Evolutionary conservation across 2,797 vertebrate species (phyloP).

Genomic region (Lemur catta): DNA sequence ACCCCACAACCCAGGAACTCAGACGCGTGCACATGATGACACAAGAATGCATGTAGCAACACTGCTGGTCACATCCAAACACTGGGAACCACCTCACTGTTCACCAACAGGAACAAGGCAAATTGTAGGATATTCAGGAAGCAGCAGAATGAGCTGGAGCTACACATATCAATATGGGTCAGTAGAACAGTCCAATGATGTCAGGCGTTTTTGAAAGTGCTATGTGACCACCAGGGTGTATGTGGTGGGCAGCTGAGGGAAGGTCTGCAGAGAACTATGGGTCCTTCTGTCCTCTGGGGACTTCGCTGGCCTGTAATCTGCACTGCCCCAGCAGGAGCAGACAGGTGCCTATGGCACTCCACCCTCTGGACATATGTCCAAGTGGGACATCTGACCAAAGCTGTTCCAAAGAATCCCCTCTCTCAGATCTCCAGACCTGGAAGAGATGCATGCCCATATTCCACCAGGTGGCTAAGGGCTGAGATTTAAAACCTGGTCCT

Average conservation of each 20-base stretch:
- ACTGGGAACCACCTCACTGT: not conserved
- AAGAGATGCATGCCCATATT: not conserved
- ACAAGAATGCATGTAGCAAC: not conserved
- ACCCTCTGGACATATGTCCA: not conserved
- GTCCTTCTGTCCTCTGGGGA: not conserved
- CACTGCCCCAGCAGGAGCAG: not conserved
- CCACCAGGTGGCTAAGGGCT: not conserved
- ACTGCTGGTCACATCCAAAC: not conserved
- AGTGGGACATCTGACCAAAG: not conserved
- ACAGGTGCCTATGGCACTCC: not conserved
- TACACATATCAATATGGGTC: not conserved
- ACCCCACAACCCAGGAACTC: not conserved
- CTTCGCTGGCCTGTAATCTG: not conserved
- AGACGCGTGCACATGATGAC: accelerated
- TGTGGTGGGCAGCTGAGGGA: not conserved
- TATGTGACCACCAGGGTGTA: not conserved
- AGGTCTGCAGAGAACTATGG: not conserved
- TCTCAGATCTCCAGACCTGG: not conserved
- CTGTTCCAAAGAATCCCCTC: not conserved
- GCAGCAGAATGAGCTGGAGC: not conserved
- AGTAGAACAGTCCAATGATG: not conserved
- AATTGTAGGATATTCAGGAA: not conserved
- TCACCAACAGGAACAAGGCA: not conserved
- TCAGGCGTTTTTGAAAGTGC: not conserved
- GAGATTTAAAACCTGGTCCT: not conserved